Conservation (phyloP, 2,797 vertebrate species). For the Esox lucius region DNA sequence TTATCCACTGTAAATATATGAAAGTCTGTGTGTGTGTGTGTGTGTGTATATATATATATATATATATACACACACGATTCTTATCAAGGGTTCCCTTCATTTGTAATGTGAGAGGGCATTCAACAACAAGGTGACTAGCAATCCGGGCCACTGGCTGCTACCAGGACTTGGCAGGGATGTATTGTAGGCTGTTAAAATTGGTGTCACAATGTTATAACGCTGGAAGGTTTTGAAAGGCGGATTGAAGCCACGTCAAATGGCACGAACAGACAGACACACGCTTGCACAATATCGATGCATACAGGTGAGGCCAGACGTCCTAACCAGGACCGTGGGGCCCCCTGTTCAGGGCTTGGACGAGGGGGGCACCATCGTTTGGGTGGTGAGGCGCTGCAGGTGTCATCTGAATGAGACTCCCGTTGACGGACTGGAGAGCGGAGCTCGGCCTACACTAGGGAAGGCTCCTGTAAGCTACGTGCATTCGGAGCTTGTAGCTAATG, state of each 20-base stretch:
- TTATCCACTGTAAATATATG: no score
- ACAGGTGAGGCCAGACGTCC: neutral
- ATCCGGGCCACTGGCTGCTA: neutral
- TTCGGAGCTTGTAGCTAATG: neutral
- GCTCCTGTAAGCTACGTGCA: neutral
- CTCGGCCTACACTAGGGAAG: neutral
- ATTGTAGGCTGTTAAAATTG: neutral
- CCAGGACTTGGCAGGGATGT: neutral
- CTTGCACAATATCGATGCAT: neutral
- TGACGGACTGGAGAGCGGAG: neutral
- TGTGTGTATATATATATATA: no score
- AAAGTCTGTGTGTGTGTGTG: no score
- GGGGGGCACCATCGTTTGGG: neutral
- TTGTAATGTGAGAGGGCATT: neutral
- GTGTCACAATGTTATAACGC: neutral
- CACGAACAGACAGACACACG: neutral
- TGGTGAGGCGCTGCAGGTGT: neutral
- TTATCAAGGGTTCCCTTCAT: constrained; percentile 5
- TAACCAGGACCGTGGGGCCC: neutral
- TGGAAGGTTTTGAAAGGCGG: neutral
- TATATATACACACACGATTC: no score
- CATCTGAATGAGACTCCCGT: neutral
- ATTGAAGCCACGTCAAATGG: neutral
- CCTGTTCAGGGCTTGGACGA: neutral
- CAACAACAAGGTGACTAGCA: neutral